Conservation (phyloP, 2,797 vertebrate genomes). For the Crossoptilon crossoptilon region DNA sequence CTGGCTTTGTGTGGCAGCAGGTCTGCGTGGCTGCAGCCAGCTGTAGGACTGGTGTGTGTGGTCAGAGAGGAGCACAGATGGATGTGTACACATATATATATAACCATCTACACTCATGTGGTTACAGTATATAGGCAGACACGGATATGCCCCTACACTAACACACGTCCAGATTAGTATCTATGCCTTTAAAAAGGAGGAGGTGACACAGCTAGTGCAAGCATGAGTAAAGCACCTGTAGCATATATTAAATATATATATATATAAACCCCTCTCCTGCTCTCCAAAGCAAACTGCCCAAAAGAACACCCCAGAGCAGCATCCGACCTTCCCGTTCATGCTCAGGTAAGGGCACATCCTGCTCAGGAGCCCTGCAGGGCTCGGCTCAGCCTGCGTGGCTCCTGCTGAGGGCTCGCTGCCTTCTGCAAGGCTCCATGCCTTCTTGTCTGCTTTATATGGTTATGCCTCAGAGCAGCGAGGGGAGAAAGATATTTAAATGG, state of each 20-base stretch:
- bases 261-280: neutral
- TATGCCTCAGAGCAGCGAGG: neutral
- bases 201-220: conserved; percentile 8
- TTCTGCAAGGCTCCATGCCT: neutral
- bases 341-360: neutral
- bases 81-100: neutral
- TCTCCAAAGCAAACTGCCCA: neutral
- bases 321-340: neutral
- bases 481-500: neutral
- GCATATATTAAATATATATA: neutral
- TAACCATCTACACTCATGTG: neutral
- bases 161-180: neutral
- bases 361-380: neutral
- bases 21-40: neutral
- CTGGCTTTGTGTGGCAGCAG: neutral
- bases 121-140: neutral
- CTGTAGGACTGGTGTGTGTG: neutral
- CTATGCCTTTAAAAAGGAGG: neutral
- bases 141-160: neutral
- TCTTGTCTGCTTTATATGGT: neutral
- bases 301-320: neutral
- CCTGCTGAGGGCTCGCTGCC: neutral
- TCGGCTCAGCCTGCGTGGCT: neutral
- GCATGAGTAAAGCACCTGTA: neutral
- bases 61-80: neutral